Conservation (phyloP, 2,113 vertebrate genomes). For the Urocitellus parryii region DNA sequence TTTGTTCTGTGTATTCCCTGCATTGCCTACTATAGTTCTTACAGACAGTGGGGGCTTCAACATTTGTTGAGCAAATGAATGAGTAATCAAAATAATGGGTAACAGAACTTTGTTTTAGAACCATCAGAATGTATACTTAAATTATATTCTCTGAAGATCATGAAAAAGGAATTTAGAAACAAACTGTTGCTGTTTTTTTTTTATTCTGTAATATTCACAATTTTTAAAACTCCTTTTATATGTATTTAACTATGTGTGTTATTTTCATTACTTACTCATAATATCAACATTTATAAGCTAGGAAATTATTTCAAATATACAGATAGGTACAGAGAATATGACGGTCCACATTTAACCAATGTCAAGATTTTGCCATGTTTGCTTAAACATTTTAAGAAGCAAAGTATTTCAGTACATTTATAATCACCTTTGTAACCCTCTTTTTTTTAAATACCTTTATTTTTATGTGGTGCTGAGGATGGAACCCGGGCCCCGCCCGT, state of each 20-base stretch:
- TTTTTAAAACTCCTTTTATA: not conserved
- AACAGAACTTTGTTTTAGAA: not conserved
- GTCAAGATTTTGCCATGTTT: not conserved
- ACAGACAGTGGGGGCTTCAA: not conserved
- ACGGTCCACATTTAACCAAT: not conserved
- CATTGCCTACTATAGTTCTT: not conserved
- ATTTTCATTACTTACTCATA: not conserved
- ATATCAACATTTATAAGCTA: not conserved
- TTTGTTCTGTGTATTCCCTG: not conserved
- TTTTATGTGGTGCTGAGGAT: no score
- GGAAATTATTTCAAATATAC: not conserved
- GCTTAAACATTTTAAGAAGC: not conserved
- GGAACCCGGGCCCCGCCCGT: no score
- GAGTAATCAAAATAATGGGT: not conserved
- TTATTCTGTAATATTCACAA: not conserved
- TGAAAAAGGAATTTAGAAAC: not conserved
- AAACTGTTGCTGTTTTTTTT: not conserved
- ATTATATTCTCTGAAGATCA: not conserved
- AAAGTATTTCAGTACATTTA: not conserved
- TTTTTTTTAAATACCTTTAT: not conserved
- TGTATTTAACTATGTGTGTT: slow-evolving; percentile 15
- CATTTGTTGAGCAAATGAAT: not conserved
- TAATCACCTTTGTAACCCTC: not conserved
- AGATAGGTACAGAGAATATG: not conserved
- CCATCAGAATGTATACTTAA: not conserved